phyloP scores from a whole-genome alignment of 2,888 invertebrate genomes.

The Pollenia angustigena region DNA sequence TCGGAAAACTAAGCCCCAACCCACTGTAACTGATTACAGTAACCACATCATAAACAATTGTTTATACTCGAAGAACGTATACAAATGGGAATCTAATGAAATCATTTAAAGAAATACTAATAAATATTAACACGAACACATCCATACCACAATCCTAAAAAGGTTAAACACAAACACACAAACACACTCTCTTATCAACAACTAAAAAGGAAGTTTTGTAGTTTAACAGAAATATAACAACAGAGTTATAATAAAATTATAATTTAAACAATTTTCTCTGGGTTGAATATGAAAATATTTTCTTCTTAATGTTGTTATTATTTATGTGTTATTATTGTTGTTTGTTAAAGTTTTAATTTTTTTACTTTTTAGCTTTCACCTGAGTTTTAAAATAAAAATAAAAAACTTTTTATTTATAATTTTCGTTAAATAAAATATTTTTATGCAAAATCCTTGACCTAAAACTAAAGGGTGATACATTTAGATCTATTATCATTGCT shows the following conservation, averaged over 20 bases:
- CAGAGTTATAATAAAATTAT: conserved; percentile 17
- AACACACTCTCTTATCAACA: background rate
- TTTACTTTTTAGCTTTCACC: conserved; percentile 43
- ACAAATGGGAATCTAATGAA: conserved; percentile 18
- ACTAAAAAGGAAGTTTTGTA: conserved; percentile 8
- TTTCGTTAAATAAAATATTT: conserved; percentile 32
- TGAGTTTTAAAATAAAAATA: conserved; percentile 1
- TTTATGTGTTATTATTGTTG: conserved; percentile 8
- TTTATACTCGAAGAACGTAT: background rate
- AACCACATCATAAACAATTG: conserved; percentile 2
- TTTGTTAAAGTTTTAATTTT: conserved; percentile 6
- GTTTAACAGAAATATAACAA: background rate
- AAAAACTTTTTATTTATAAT: conserved; percentile 48
- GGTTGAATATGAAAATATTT: background rate
- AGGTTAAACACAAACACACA: background rate
- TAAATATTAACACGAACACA: no score
- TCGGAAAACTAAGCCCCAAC: no score
- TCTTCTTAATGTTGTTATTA: conserved; percentile 1
- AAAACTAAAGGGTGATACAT: background rate
- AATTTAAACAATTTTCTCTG: background rate
- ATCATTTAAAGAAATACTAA: conserved; percentile 10
- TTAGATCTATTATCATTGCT: no score
- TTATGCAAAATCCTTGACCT: conserved; percentile 69
- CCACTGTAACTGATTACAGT: background rate
- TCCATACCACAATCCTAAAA: no score